Evolutionary conservation across 2,797 vertebrate species (phyloP), one percentile per base, ranked within the genome.

Genomic region (Peromyscus eremicus): DNA sequence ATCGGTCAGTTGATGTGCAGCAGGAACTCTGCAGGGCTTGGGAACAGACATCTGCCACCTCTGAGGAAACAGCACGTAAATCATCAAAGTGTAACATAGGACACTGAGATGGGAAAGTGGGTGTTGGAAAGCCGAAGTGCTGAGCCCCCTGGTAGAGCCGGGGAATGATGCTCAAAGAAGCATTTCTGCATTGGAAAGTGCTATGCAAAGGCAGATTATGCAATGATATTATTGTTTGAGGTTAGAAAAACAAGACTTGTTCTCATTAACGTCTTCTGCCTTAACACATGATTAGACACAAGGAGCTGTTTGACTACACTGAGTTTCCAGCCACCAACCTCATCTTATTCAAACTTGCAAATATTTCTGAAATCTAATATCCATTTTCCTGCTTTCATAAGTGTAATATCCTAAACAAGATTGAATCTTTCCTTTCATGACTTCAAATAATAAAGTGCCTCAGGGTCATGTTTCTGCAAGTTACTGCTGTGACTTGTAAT

Each of bases 311-410:
- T 89, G 88, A 82, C 27, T 52, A 62, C 71, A 91, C 37, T 62
- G 29, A 83, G 82, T 96, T 95, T 96, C 84, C 89, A 93, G 66
- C 32, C 37, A 32, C 43, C 55, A 90, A 96, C 76, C 5, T 62
- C 89, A 93, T 85, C 97, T 92, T 95, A 27, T 87, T 97, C 64
- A 29, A 73, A 89, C 93, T 94, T 96, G 86, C 32, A 88, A 95
- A 93, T 90, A 97, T 94, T 95, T 92, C 92, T 94, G 92, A 94
- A 95, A 83, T 82, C 66, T 89, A 97, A 93, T 90, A 93, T 96
- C 68, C 55, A 89, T 94, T 94, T 76, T 91, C 83, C 94, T 95
- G 92, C 76, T 92, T 94, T 97, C 2, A 0, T 85, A 93, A 93
- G 71, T 77, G 2, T 95, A 96, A 85, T 46, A 95, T n/a, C 64